Conservation (phyloP, 2,888 invertebrate genomes). For the Patella depressa region DNA sequence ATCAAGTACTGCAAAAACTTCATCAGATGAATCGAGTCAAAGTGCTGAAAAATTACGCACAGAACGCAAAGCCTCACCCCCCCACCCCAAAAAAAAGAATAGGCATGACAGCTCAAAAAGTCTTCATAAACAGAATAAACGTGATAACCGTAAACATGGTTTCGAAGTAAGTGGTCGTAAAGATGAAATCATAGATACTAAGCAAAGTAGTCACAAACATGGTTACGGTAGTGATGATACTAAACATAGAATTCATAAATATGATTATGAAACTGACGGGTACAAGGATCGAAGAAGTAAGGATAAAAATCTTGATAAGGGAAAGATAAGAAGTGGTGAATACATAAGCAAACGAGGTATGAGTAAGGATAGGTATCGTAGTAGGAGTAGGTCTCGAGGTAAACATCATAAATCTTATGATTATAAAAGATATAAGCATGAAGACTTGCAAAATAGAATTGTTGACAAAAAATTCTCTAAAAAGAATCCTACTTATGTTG, state of each 20-base stretch:
- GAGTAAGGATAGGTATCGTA: conserved; percentile 34
- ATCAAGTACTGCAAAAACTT: conserved; percentile 21
- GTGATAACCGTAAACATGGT: not conserved
- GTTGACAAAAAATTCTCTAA: not conserved
- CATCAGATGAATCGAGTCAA: conserved; percentile 25
- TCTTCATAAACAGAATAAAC: not conserved
- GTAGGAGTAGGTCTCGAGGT: conserved; percentile 36
- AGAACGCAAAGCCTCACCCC: not conserved
- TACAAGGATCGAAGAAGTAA: conserved; percentile 16
- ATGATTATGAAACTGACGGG: conserved; percentile 18
- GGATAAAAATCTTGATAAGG: not conserved
- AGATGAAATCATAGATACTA: conserved; percentile 12
- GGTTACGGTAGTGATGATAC: conserved; percentile 3
- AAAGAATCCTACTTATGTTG: not conserved
- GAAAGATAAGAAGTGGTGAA: no score
- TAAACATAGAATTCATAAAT: conserved; percentile 12
- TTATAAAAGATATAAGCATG: conserved; percentile 22
- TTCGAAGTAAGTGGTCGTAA: not conserved
- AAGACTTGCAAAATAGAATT: conserved; percentile 2
- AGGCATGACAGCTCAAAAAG: conserved; percentile 9
- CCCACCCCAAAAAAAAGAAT: not conserved
- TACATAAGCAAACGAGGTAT: conserved; percentile 28
- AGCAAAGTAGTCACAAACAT: conserved; percentile 10
- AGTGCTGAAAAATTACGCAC: conserved; percentile 31
- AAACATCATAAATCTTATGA: conserved; percentile 39